Conservation (phyloP, 2,888 invertebrate species). For the Drosophila ustulata region DNA sequence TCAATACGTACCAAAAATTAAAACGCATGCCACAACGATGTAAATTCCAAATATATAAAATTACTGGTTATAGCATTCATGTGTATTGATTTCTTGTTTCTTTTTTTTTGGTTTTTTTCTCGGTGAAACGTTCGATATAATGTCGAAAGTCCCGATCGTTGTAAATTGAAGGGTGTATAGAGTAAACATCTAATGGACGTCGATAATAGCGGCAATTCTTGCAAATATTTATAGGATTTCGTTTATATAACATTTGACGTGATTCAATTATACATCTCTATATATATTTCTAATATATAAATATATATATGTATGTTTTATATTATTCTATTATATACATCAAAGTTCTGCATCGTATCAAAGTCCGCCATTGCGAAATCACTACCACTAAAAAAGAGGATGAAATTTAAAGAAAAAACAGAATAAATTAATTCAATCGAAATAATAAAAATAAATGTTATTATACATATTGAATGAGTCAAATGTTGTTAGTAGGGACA, state of each 20-base stretch:
- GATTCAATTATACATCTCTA: constrained; percentile 32
- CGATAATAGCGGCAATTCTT: constrained; percentile 51
- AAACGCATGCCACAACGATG: constrained; percentile 70
- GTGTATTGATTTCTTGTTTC: constrained; percentile 6
- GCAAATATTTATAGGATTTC: constrained; percentile 46
- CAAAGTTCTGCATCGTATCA: constrained; percentile 71
- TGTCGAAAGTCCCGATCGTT: constrained; percentile 40
- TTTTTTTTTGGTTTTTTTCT: not conserved
- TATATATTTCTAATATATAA: constrained; percentile 35
- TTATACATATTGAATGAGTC: constrained; percentile 22
- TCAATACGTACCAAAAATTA: constrained; percentile 68
- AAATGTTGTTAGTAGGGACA: constrained; percentile 33
- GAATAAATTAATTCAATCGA: constrained; percentile 49
- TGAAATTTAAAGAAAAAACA: constrained; percentile 32
- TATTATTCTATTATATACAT: constrained; percentile 57
- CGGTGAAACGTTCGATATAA: constrained; percentile 28
- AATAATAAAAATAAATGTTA: constrained; percentile 12
- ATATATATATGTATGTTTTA: constrained; percentile 27
- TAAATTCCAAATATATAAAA: constrained; percentile 58
- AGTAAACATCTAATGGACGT: constrained; percentile 60
- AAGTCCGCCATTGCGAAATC: constrained; percentile 79
- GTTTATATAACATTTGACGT: constrained; percentile 43
- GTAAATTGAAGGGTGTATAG: constrained; percentile 36
- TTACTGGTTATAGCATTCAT: constrained; percentile 42
- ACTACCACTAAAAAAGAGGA: constrained; percentile 66